A percentile compares a stretch with the other conserved stretches of the same genome.
Evolutionary conservation across 1,140 invertebrate genomes (phyloP).

Genomic region (Drosophila fuyamai): DNA sequence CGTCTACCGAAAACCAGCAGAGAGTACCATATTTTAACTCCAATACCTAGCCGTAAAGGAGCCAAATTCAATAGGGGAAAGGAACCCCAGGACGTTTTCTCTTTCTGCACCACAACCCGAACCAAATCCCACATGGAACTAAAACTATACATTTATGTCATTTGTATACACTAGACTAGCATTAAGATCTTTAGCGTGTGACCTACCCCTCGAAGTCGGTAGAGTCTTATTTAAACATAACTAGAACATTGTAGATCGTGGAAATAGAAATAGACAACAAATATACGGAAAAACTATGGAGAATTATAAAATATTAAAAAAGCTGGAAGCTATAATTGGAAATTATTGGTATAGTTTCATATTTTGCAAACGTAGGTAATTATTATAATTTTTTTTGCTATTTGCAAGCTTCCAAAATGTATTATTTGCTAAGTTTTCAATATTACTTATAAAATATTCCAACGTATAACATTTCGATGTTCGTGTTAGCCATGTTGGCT

Average conservation of each 20-base stretch:
- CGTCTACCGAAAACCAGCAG: slow-evolving; percentile 60
- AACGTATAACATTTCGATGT: too few species aligned
- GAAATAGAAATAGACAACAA: not conserved
- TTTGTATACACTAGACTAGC: not conserved
- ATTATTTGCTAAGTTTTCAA: too few species aligned
- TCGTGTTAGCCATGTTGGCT: too few species aligned
- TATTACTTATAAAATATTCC: too few species aligned
- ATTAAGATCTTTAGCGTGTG: not conserved
- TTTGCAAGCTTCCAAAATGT: not conserved
- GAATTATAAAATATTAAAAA: not conserved
- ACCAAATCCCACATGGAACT: slow-evolving; percentile 9
- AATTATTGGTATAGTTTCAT: not conserved
- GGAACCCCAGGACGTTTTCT: not conserved
- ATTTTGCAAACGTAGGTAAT: not conserved
- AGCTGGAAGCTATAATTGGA: not conserved
- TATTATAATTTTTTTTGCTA: not conserved
- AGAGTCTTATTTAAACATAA: not conserved
- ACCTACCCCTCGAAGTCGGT: slow-evolving; percentile 29
- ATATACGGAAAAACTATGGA: not conserved
- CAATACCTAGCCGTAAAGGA: not conserved
- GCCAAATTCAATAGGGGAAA: too few species aligned
- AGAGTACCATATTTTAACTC: slow-evolving; percentile 7
- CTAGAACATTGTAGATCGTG: not conserved
- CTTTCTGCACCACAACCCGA: not conserved
- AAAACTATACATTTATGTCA: not conserved